phyloP scores from a whole-genome alignment of 2,113 vertebrate genomes.

The Lonchura striata region DNA sequence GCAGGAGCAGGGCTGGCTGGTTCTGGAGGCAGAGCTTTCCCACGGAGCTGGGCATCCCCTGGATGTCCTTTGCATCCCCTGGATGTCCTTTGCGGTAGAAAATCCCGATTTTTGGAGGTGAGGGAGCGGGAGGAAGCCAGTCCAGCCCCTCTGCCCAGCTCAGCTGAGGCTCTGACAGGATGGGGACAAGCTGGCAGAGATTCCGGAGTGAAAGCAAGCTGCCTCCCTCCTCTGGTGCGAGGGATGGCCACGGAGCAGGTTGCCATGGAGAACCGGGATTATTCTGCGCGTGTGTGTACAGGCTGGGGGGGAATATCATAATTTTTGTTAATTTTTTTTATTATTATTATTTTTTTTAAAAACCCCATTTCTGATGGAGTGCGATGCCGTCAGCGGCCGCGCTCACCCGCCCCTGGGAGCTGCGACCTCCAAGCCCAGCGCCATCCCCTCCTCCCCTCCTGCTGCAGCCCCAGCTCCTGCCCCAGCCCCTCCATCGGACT shows the following conservation, averaged over 20 bases:
- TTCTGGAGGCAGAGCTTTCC: background rate
- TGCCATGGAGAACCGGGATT: slow-evolving; percentile 56
- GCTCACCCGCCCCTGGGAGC: background rate
- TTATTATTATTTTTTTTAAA: no score
- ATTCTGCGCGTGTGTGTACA: background rate
- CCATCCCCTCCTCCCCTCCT: background rate
- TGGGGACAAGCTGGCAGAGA: background rate
- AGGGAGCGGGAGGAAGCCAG: fast-evolving
- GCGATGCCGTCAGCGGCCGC: fast-evolving
- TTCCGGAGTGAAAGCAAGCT: background rate
- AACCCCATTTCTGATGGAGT: background rate
- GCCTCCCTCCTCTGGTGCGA: background rate
- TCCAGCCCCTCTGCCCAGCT: background rate
- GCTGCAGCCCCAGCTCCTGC: background rate
- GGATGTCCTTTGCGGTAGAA: fast-evolving
- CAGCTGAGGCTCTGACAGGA: background rate
- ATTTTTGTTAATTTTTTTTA: no score
- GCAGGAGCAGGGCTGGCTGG: background rate
- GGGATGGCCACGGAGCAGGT: background rate
- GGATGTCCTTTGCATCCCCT: background rate
- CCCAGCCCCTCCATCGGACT: slow-evolving; percentile 57
- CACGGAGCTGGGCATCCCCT: fast-evolving
- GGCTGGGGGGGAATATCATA: background rate
- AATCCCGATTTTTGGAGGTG: background rate
- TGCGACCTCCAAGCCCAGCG: background rate